phyloP scores from a whole-genome alignment of 1,140 invertebrate species.

The Parapsyche elsis region DNA sequence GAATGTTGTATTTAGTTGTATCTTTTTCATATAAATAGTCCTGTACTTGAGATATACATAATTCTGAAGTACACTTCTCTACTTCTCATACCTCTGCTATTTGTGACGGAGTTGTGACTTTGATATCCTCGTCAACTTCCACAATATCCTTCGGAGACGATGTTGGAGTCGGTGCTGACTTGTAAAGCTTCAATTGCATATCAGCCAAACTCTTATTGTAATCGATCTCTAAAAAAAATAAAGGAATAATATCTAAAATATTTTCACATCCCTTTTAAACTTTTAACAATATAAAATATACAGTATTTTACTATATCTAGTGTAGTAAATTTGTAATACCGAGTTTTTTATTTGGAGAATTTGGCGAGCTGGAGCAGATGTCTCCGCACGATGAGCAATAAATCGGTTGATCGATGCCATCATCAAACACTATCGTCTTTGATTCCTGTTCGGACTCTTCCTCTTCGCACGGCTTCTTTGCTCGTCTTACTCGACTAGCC shows the following conservation, averaged over 20 bases:
- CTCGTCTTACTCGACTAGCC: slow-evolving; percentile 6
- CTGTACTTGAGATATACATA: not conserved
- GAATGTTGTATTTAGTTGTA: not conserved
- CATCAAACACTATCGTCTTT: not conserved
- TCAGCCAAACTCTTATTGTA: not conserved
- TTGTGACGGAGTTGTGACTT: slow-evolving; percentile 36
- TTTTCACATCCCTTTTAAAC: not conserved
- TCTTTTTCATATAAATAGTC: not conserved
- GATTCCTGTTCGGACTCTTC: not conserved
- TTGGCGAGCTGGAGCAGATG: not conserved
- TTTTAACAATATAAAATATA: not conserved
- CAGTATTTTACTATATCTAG: not conserved
- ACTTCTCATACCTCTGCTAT: slow-evolving; percentile 44
- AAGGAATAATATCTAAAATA: not conserved
- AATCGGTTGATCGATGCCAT: not conserved
- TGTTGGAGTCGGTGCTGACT: slow-evolving; percentile 27
- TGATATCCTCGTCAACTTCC: slow-evolving; percentile 10
- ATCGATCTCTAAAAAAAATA: slow-evolving; percentile 19
- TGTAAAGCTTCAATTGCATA: slow-evolving; percentile 13
- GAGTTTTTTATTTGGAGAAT: slow-evolving; percentile 15
- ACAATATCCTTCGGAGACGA: slow-evolving; percentile 30
- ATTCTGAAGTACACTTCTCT: no score
- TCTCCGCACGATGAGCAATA: slow-evolving; percentile 32
- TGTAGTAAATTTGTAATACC: not conserved
- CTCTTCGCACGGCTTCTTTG: not conserved